Percentiles rank a stretch among this genome's conserved stretches.
phyloP scores from a whole-genome alignment of 1,140 invertebrate species.

The Hetaerina americana region DNA sequence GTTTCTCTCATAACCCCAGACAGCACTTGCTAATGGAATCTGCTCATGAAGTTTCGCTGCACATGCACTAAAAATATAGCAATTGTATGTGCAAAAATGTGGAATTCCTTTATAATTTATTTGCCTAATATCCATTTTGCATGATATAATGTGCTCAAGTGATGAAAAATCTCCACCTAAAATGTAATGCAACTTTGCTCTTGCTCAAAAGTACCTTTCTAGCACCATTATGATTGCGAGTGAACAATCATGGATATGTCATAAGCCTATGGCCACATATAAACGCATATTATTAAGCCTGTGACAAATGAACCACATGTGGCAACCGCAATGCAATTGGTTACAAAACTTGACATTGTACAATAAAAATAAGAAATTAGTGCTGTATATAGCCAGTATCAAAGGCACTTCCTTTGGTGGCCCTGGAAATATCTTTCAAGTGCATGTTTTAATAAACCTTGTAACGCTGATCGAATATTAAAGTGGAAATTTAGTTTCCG shows the following conservation, averaged over 20 bases:
- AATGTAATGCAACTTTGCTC: background rate
- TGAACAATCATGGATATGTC: background rate
- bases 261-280: background rate
- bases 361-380: background rate
- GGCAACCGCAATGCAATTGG: background rate
- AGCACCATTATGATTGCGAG: background rate
- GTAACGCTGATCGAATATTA: no score
- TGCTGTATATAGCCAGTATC: background rate
- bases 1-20: background rate
- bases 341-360: background rate
- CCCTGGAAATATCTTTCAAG: background rate
- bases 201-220: background rate
- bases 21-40: background rate
- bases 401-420: background rate
- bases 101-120: background rate
- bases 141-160: background rate
- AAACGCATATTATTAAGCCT: background rate
- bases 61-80: background rate
- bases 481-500: no score
- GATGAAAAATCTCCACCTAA: background rate
- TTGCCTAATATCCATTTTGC: background rate
- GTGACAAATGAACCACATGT: background rate
- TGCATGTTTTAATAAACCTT: background rate
- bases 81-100: background rate
- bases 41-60: background rate